Percentiles rank a stretch among this genome's conserved stretches.
phyloP scores from a whole-genome alignment of 2,888 invertebrate species.

The Harpagoxenus sublaevis region DNA sequence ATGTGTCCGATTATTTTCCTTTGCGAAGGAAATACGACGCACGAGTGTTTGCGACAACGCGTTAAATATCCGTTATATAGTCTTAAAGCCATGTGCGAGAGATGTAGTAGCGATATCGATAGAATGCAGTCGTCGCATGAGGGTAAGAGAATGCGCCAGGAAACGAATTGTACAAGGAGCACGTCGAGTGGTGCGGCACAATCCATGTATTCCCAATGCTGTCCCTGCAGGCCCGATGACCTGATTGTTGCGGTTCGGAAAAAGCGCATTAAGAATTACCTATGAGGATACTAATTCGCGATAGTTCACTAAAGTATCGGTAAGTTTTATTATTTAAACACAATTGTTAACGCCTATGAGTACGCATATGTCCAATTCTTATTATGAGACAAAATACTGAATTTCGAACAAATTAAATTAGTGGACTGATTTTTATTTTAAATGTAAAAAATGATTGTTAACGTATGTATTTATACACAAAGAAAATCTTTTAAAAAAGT shows the following conservation, averaged over 20 bases:
- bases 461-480: neutral
- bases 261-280: constrained; percentile 49
- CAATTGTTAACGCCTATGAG: neutral
- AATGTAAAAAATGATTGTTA: neutral
- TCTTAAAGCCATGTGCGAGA: neutral
- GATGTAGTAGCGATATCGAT: constrained; percentile 68
- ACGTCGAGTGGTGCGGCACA: constrained; percentile 70
- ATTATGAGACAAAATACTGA: neutral
- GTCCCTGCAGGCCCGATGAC: constrained; percentile 75
- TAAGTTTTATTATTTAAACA: neutral
- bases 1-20: neutral
- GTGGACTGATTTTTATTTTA: neutral
- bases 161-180: constrained; percentile 72
- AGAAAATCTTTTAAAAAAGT: neutral
- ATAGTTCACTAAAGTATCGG: neutral
- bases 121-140: constrained; percentile 67
- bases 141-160: constrained; percentile 67
- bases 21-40: neutral
- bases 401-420: neutral
- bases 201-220: constrained; percentile 75
- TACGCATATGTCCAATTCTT: neutral
- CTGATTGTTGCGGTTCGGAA: constrained; percentile 74
- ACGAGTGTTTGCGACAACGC: neutral
- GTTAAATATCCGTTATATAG: neutral
- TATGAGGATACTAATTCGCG: neutral